Evolutionary conservation across 2,113 vertebrate genomes (phyloP).

Genomic region (Callocephalon fimbriatum): DNA sequence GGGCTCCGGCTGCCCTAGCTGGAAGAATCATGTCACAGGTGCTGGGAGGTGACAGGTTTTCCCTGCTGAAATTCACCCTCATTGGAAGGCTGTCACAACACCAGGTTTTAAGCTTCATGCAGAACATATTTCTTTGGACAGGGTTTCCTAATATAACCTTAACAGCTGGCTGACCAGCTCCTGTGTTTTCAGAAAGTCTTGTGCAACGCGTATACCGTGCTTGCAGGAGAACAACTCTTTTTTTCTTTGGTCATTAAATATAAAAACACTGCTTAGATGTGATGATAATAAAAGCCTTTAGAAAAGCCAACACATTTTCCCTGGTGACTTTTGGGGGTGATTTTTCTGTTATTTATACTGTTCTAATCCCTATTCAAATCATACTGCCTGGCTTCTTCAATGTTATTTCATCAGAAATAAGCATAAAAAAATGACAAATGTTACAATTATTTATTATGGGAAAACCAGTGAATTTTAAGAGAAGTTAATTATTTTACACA

Average conservation of each 20-base stretch:
- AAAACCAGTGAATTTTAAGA: not conserved
- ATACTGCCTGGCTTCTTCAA: not conserved
- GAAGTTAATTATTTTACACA: not conserved
- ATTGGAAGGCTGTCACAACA: not conserved
- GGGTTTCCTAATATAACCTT: not conserved
- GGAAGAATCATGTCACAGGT: not conserved
- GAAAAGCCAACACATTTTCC: not conserved
- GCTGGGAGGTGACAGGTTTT: not conserved
- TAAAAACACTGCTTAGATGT: not conserved
- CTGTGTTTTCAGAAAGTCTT: constrained; percentile 14
- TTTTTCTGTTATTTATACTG: not conserved
- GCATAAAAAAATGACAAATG: not conserved
- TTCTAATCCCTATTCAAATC: not conserved
- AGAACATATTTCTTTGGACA: not conserved
- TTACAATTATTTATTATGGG: not conserved
- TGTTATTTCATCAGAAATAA: not conserved
- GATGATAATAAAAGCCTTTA: not conserved
- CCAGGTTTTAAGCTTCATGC: not conserved
- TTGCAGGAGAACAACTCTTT: not conserved
- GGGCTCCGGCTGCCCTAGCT: not conserved
- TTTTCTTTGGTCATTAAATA: constrained; percentile 3
- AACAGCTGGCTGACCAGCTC: not conserved
- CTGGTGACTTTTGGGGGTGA: not conserved
- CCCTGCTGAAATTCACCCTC: not conserved
- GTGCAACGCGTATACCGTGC: not conserved